Percentiles rank a stretch among this genome's conserved stretches.
Conservation (phyloP, 2,888 invertebrate species). For the Dinocampus coccinellae region DNA sequence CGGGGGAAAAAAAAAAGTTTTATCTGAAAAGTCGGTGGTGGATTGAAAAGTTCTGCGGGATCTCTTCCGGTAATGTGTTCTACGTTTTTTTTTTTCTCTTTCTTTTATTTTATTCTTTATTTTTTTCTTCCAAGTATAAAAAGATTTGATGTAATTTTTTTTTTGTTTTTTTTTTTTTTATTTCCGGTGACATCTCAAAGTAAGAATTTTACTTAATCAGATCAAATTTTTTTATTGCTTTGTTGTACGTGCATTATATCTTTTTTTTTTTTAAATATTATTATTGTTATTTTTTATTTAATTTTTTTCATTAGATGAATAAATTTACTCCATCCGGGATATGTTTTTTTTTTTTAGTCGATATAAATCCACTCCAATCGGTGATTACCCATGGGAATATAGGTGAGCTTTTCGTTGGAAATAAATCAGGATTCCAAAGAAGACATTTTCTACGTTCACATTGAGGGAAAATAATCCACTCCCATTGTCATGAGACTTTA, state of each 20-base stretch:
- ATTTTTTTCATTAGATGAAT: neutral
- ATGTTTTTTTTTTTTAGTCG: constrained; percentile 7
- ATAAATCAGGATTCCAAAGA: constrained; percentile 33
- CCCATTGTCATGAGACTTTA: constrained; percentile 33
- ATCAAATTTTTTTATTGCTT: neutral
- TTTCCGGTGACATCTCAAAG: neutral
- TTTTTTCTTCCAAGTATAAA: neutral
- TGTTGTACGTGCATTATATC: neutral
- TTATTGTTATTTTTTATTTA: neutral
- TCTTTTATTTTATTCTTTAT: too few species aligned
- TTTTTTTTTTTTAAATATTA: neutral
- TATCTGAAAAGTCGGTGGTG: constrained; percentile 27
- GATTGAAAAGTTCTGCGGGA: constrained; percentile 29
- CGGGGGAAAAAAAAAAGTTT: constrained; percentile 25
- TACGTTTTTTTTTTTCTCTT: neutral
- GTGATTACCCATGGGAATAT: constrained; percentile 28
- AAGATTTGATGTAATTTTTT: constrained; percentile 14
- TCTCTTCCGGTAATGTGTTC: constrained; percentile 11
- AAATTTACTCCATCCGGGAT: constrained; percentile 27
- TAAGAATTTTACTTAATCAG: constrained; percentile 11
- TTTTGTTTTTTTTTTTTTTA: neutral
- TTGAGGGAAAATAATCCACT: constrained; percentile 28
- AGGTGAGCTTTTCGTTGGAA: constrained; percentile 22
- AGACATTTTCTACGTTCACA: constrained; percentile 30
- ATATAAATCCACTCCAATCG: constrained; percentile 31